These are phyloP conservation scores for Eupithecia exiguata DNA, from an alignment of 2,888 invertebrate genomes.

Conservation along the genomic window DNA sequence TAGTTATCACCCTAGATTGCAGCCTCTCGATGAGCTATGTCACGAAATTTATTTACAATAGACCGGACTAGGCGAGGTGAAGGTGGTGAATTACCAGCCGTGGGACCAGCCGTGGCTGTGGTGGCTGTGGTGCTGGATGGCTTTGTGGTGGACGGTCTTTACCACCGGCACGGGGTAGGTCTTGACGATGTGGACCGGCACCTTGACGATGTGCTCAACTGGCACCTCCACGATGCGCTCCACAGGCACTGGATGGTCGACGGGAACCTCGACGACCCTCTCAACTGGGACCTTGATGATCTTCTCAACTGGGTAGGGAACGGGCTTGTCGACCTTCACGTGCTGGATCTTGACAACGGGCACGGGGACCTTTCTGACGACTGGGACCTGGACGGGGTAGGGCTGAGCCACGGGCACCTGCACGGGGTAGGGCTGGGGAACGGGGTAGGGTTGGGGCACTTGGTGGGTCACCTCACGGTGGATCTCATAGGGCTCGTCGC, in stretches of 20 bases:
- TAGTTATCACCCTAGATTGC: conserved; percentile 82
- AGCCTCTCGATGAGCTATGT: conserved; percentile 81
- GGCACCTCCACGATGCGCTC: conserved; percentile 81
- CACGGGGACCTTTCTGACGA: conserved; percentile 80
- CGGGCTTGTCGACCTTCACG: conserved; percentile 82
- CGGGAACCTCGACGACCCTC: conserved; percentile 81
- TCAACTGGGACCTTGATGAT: conserved; percentile 84
- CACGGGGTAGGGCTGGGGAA: conserved; percentile 80
- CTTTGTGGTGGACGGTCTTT: conserved; percentile 79
- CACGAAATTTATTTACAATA: conserved; percentile 74
- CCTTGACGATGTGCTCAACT: conserved; percentile 78
- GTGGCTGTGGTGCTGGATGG: conserved; percentile 56
- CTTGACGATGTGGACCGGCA: conserved; percentile 75
- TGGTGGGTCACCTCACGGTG: conserved; percentile 78
- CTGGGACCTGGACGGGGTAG: conserved; percentile 83
- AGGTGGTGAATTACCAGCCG: conserved; percentile 50
- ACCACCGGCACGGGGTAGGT: conserved; percentile 72
- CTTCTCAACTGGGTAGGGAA: conserved; percentile 84
- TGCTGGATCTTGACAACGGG: conserved; percentile 83
- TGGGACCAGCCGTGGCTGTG: conserved; percentile 48
- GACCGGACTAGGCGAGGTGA: conserved; percentile 63
- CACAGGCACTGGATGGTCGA: conserved; percentile 83
- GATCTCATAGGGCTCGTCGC: conserved; percentile 75
- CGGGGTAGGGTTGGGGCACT: conserved; percentile 83
- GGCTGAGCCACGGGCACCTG: conserved; percentile 83